Percentiles rank a stretch among this genome's conserved stretches.
Evolutionary conservation across 2,888 invertebrate genomes (phyloP).

Genomic region (Pheosia tremula): DNA sequence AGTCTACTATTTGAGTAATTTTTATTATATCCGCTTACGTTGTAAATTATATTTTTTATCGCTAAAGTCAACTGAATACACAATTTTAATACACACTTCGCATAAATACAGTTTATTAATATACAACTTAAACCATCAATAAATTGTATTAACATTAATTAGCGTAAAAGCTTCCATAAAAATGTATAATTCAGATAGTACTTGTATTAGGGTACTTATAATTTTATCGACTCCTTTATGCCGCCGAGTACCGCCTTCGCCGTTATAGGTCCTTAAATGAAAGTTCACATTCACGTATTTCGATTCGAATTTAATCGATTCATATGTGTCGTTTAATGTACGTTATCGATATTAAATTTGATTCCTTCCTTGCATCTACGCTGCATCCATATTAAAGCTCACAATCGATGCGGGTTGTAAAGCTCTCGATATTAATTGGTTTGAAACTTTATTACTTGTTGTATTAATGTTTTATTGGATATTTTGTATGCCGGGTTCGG

Average conservation of each 20-base stretch:
- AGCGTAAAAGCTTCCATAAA: background rate
- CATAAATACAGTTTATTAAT: too few relatives aligned
- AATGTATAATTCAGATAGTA: constrained; percentile 1
- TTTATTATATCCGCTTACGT: too few relatives aligned
- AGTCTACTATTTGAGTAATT: too few relatives aligned
- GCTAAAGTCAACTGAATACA: too few relatives aligned
- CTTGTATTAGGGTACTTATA: background rate
- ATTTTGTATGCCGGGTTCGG: background rate
- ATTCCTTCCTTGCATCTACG: constrained; percentile 18
- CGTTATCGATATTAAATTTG: constrained; percentile 35
- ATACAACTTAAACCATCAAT: background rate
- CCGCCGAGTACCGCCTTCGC: constrained; percentile 9
- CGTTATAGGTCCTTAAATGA: constrained; percentile 25
- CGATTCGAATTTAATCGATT: constrained; percentile 35
- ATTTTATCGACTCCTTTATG: constrained; percentile 7
- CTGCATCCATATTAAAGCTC: constrained; percentile 25
- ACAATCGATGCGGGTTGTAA: constrained; percentile 41
- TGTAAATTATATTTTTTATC: too few relatives aligned
- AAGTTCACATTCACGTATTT: constrained; percentile 20
- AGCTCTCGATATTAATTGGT: constrained; percentile 43
- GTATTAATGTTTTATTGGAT: constrained; percentile 4
- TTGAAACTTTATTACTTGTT: constrained; percentile 44
- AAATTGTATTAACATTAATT: constrained; percentile 5
- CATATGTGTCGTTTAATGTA: constrained; percentile 34
- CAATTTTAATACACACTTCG: too few relatives aligned